Percentiles rank a stretch among this genome's conserved stretches.
Evolutionary conservation across 2,888 invertebrate genomes (phyloP).

Genomic region (Catocala fraxini): DNA sequence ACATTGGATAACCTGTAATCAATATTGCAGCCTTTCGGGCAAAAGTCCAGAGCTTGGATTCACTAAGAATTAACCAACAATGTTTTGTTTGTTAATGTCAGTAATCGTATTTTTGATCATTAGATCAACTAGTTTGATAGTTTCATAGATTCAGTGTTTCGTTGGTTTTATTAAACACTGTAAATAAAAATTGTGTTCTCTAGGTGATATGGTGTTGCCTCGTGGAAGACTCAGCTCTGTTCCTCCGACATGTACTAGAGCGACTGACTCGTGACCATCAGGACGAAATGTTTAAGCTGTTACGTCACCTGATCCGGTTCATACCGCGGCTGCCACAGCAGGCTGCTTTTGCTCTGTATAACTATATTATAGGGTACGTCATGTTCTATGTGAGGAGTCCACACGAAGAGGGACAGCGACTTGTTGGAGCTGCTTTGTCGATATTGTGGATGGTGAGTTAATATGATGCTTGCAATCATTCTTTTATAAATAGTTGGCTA

Average conservation of each 20-base stretch:
- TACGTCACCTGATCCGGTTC: constrained; percentile 97
- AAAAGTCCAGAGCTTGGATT: no score
- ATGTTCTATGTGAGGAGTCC: constrained; percentile 99
- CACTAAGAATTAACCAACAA: no score
- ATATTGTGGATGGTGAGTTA: constrained; percentile 96
- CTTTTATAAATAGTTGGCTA: no score
- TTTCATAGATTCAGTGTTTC: no score
- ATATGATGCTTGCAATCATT: no score
- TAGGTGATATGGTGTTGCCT: constrained; percentile 99
- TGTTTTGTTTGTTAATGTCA: no score
- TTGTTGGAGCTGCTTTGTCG: constrained; percentile 97
- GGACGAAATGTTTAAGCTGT: constrained; percentile 97
- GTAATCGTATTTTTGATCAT: no score
- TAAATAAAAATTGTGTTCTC: not conserved
- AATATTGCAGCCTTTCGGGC: no score
- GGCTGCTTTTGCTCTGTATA: constrained; percentile 99
- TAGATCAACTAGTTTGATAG: no score
- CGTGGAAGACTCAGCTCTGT: constrained; percentile 98
- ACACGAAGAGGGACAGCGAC: constrained; percentile 97
- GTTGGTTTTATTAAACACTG: no score
- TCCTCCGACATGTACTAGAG: constrained; percentile 98
- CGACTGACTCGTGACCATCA: constrained; percentile 97
- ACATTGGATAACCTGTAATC: no score
- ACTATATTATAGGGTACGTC: constrained; percentile 99
- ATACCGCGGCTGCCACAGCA: constrained; percentile 98